Percentiles rank a stretch among this genome's conserved stretches.
These are phyloP conservation scores for Drosophila ercepeae DNA, from an alignment of 1,140 invertebrate species.

Conservation along the genomic window DNA sequence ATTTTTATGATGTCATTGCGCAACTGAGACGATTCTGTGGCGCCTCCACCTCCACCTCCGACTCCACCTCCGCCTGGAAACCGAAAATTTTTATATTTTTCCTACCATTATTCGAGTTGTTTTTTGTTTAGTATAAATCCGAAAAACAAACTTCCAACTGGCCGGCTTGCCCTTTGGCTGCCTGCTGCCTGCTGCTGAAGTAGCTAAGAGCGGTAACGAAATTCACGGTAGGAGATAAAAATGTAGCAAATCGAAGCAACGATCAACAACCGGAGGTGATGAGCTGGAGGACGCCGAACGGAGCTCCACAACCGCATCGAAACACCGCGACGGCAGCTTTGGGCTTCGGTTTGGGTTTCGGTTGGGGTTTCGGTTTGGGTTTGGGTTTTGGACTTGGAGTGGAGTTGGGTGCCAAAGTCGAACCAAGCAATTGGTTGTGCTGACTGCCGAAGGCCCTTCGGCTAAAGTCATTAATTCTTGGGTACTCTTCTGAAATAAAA, in stretches of 20 bases:
- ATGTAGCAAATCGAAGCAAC: constrained; percentile 80
- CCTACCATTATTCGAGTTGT: not conserved
- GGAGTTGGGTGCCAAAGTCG: constrained; percentile 13
- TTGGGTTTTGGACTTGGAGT: no score
- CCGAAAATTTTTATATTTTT: constrained; percentile 9
- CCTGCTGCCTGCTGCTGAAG: constrained; percentile 41
- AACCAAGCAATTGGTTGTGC: constrained; percentile 42
- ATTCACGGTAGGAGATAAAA: constrained; percentile 82
- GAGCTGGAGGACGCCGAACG: constrained; percentile 33
- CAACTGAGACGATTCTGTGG: constrained; percentile 64
- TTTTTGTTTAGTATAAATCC: constrained; percentile 26
- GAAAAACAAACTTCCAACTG: constrained; percentile 44
- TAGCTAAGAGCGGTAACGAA: constrained; percentile 78
- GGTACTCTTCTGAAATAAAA: constrained; percentile 10
- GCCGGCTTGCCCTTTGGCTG: constrained; percentile 57
- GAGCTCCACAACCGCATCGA: constrained; percentile 36
- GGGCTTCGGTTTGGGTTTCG: constrained; percentile 21
- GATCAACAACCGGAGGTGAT: constrained; percentile 76
- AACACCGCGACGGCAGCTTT: constrained; percentile 17
- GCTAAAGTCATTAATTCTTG: not conserved
- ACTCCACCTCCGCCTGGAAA: not conserved
- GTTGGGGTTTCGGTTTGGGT: constrained; percentile 20
- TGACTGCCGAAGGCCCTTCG: constrained; percentile 7
- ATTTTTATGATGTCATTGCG: constrained; percentile 82
- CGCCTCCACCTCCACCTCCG: constrained; percentile 14